A percentile compares a stretch with the other conserved stretches of the same genome.
Evolutionary conservation across 2,888 invertebrate genomes (phyloP).

Genomic region (Oxyteleia sp.): DNA sequence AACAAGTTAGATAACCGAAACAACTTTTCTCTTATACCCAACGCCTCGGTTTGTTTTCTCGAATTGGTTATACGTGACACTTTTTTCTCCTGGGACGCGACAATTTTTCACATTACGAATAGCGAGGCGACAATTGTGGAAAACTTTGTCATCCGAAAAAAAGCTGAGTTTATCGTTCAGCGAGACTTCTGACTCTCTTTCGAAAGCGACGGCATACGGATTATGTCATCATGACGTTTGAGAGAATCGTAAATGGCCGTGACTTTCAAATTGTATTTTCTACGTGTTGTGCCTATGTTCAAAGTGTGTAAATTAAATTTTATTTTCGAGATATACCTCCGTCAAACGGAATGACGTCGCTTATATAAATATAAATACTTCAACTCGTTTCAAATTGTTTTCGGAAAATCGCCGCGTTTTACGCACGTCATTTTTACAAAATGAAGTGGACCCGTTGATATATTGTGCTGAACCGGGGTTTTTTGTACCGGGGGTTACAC

Average conservation of each 20-base stretch:
- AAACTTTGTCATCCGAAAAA: conserved; percentile 1
- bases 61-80: conserved; percentile 5
- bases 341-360: neutral
- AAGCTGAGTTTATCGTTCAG: neutral
- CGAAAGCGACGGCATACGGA: conserved; percentile 57
- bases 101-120: conserved; percentile 7
- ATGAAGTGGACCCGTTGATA: conserved; percentile 21
- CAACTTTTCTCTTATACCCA: conserved; percentile 24
- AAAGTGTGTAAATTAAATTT: conserved; percentile 44
- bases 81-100: neutral
- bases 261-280: conserved; percentile 54
- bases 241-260: conserved; percentile 48
- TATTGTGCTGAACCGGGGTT: conserved; percentile 16
- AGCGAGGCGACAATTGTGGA: neutral
- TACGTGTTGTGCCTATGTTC: conserved; percentile 35
- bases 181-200: conserved; percentile 27
- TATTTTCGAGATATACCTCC: conserved; percentile 11
- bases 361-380: conserved; percentile 15
- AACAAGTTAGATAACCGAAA: conserved; percentile 23
- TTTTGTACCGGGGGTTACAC: conserved; percentile 11
- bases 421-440: conserved; percentile 38
- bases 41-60: conserved; percentile 12
- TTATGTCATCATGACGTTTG: conserved; percentile 67
- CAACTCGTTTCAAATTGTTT: conserved; percentile 28
- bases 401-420: conserved; percentile 47